These are phyloP conservation scores for Agelastica alni DNA, from an alignment of 2,888 invertebrate species.

Conservation along the genomic window DNA sequence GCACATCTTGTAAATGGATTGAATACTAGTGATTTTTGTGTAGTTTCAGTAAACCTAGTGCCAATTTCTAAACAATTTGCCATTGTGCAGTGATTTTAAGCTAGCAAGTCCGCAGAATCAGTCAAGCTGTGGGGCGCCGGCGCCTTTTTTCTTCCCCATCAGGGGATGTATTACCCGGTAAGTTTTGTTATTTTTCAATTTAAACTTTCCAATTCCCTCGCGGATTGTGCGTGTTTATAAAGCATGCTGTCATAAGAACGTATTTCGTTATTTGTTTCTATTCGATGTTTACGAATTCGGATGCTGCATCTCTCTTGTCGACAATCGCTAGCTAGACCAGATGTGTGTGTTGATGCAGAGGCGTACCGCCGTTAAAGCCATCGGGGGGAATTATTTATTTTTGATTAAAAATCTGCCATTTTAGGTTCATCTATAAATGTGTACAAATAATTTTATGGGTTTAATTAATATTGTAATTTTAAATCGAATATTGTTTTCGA, in stretches of 20 bases:
- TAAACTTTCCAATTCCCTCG: neutral
- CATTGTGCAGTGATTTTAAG: constrained; percentile 56
- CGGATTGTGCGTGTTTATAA: constrained; percentile 1
- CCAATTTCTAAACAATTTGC: constrained; percentile 33
- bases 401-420: no score
- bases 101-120: constrained; percentile 59
- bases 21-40: constrained; percentile 23
- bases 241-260: constrained; percentile 23
- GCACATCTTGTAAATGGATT: constrained; percentile 31
- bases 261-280: constrained; percentile 27
- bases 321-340: constrained; percentile 10
- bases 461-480: no score
- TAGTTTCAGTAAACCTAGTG: constrained; percentile 24
- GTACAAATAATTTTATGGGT: no score
- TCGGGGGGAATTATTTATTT: no score
- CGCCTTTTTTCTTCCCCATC: constrained; percentile 94
- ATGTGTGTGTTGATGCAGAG: constrained; percentile 14
- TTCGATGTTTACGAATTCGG: constrained; percentile 24
- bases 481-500: no score
- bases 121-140: constrained; percentile 97
- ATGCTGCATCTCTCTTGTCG: constrained; percentile 25
- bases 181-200: constrained; percentile 58
- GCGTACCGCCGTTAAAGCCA: constrained; percentile 6
- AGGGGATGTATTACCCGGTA: constrained; percentile 97
- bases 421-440: no score